Conservation (phyloP, 2,888 invertebrate genomes). For the Trachelus tabidus region DNA sequence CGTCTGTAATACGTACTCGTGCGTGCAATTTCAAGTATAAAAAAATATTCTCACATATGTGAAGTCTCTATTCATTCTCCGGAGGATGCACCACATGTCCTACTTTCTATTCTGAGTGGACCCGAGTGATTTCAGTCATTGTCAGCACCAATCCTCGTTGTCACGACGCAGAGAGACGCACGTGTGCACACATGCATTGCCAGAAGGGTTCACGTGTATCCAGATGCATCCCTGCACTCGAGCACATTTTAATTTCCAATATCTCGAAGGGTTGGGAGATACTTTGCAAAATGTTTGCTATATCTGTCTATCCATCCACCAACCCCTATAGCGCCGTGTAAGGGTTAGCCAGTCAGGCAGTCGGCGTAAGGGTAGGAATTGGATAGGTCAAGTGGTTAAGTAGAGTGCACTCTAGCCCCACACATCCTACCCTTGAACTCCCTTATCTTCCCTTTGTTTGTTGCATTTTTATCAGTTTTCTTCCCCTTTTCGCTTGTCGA, state of each 20-base stretch:
- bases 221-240: background rate
- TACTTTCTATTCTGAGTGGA: background rate
- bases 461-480: background rate
- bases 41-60: background rate
- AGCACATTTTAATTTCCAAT: conserved; percentile 24
- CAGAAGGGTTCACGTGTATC: background rate
- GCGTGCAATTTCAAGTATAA: background rate
- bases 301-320: background rate
- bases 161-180: background rate
- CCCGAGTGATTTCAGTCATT: background rate
- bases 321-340: background rate
- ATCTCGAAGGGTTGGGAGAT: conserved; percentile 5
- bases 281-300: background rate
- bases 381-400: conserved; percentile 6
- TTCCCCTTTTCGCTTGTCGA: background rate
- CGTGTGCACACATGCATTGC: background rate
- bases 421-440: background rate
- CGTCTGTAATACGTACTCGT: background rate
- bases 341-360: background rate
- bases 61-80: background rate
- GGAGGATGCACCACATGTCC: background rate
- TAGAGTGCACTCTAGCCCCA: background rate
- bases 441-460: background rate
- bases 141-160: background rate
- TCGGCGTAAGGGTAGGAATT: background rate